Base-by-base conservation (phyloP, 2,113 vertebrate genomes). In the Heteronetta atricapilla region DNA sequence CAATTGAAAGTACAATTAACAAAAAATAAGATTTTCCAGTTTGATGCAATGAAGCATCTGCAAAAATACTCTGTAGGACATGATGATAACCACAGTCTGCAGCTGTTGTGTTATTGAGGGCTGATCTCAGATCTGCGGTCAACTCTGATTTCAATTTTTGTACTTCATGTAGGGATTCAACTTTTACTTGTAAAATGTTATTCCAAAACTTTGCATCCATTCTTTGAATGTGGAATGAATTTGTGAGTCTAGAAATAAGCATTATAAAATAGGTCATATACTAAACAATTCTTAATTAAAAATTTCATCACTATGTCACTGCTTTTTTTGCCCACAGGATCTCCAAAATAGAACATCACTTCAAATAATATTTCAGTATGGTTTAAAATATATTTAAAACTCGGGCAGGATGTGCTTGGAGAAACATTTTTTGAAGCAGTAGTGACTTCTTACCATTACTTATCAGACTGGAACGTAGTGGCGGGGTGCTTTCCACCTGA, bases 11-110 rank as follows among this genome's bases (percentile, higher is more conserved):
- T 70, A 86, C 70, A 91, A 69, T 96, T 94, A 90, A 89, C 56
- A 67, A 94, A 94, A 90, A 84, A 90, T 89, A 64, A 84, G 29
- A 87, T 95, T 96, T 94, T 94, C 83, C 81, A 78, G 62, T 82
- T 90, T 93, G 60, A 72, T 92, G 80, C 52, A 92, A 68, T 56
- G 81, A 55, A 90, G 64, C 73, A 95, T 96, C 92, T 97, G 94
- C 38, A 79, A 60, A 95, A 84, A 82, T 82, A 79, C 69, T 95
- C 93, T 11, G 33, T 91, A 92, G 74, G 53, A 92, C 58, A 25
- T 23, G 73, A 83, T 63, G 73, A 93, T 84, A 94, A 89, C 91
- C 64, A 75, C 42, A 81, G 5, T 79, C 69, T 89, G 81, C 92
- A 94, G 94, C 86, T 93, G 83, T 75, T 93, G 38, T 48, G 64